Evolutionary conservation across 2,113 vertebrate species (phyloP).

Genomic region (Turdus rufiventris): DNA sequence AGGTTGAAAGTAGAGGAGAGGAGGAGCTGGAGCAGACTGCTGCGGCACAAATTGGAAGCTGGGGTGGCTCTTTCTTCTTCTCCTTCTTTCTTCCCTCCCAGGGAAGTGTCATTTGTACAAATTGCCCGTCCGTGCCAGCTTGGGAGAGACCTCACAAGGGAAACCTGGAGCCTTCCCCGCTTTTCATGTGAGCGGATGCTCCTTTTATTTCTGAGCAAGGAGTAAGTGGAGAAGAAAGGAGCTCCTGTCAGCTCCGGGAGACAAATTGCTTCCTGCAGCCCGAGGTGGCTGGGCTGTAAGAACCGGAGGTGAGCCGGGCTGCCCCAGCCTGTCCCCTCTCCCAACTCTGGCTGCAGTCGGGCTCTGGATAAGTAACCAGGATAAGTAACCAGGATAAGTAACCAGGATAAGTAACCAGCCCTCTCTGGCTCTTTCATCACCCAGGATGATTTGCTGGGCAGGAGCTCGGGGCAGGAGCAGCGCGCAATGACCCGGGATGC

Average conservation of each 20-base stretch:
- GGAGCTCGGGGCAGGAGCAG: not conserved
- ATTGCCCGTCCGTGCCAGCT: constrained; percentile 44
- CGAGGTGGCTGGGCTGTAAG: constrained; percentile 30
- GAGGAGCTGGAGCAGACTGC: not conserved
- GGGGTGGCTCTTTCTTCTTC: not conserved
- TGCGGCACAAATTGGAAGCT: constrained; percentile 20
- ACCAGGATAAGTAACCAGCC: not conserved
- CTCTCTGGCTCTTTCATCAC: not conserved
- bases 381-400: too few species aligned
- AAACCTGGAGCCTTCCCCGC: constrained; percentile 45
- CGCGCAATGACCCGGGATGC: not conserved
- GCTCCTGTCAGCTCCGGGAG: constrained; percentile 8
- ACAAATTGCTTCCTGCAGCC: constrained; percentile 52
- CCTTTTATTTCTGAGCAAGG: constrained; percentile 58
- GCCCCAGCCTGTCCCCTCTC: not conserved
- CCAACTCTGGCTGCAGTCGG: not conserved
- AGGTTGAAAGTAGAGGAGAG: not conserved
- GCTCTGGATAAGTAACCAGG: not conserved
- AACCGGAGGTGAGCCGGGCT: not conserved
- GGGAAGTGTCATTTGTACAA: constrained; percentile 63
- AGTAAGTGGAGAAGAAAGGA: constrained; percentile 53
- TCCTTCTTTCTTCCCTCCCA: not conserved
- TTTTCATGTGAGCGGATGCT: constrained; percentile 55
- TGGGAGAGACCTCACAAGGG: constrained; percentile 37
- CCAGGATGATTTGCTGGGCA: constrained; percentile 5